Evolutionary conservation across 2,113 vertebrate species (phyloP).

Genomic region (Apus apus): DNA sequence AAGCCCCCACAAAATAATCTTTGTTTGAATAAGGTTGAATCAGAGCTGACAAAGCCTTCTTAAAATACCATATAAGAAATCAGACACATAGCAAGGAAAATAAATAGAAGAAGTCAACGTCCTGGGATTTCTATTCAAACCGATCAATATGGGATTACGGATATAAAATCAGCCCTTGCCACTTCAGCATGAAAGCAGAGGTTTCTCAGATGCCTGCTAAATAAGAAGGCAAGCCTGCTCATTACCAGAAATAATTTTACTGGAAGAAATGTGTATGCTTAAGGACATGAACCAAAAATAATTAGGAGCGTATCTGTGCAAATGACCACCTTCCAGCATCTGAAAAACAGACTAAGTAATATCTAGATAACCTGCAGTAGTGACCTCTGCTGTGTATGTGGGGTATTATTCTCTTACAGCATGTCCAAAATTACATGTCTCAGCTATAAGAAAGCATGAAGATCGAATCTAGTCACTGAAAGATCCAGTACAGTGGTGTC

Average conservation of each 20-base stretch:
- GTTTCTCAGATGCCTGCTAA: background rate
- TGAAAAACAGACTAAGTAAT: background rate
- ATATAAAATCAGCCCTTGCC: background rate
- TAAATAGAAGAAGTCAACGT: background rate
- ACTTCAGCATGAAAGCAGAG: background rate
- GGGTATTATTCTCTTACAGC: background rate
- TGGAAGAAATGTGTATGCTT: background rate
- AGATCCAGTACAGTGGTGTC: background rate
- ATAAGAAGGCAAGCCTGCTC: background rate
- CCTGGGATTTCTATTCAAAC: slow-evolving; percentile 12
- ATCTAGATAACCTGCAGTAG: background rate
- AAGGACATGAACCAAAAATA: background rate
- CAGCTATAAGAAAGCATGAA: background rate
- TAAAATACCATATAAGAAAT: background rate
- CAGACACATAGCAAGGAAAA: background rate
- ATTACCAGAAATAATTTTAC: background rate
- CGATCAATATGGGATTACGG: background rate
- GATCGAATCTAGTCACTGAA: background rate
- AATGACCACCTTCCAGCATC: background rate
- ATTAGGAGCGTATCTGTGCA: background rate
- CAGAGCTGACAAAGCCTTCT: background rate
- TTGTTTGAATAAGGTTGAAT: background rate
- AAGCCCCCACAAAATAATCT: background rate
- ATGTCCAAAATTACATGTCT: background rate
- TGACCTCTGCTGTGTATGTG: background rate